Evolutionary conservation across 2,888 invertebrate genomes (phyloP), one percentile per base, ranked within the genome.

Genomic region (Ellobium chinense): DNA sequence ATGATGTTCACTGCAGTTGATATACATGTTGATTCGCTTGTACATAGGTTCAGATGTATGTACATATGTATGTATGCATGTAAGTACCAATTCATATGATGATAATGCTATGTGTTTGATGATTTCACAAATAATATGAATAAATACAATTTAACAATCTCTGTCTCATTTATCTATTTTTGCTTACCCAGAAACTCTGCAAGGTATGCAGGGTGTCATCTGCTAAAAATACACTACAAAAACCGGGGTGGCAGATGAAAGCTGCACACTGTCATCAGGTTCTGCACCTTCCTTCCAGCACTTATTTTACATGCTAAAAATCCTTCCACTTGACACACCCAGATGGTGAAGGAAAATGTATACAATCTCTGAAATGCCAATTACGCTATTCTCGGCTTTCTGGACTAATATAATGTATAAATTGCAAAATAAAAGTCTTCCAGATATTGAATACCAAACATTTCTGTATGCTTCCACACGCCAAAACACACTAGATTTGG

Each of bases 61-160:
- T 12, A 12, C 7, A 46, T 46, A 18, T 46, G 46, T 39, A 36
- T 72, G 72, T 60, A 60, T 60, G 72, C 31, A 58, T 60, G 60
- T 31, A 60, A 36, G 37, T 72, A 60, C 34, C 27, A 58, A 34
- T 34, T n/a, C 7, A 36, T 4, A 69, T 60, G 39, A 36, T 63
- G 74, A 74, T 39, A 24, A 74, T 74, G 63, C 29, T 74, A 63
- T 46, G 39, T 74, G 37, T 72, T 72, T 72, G 29, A 73, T 56
- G 56, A 73, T 36, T 72, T 58, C 72, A 74, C 62, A 73, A 63
- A 74, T 39, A 74, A 74, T 74, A 63, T 74, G 62, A 74, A 74
- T 74, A 74, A 74, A 74, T 46, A 74, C 46, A 46, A 62, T 63
- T 63, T 74, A 63, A 63, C 31, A 34, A 0, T 12, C 7, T 7